Percentiles rank a stretch among this genome's conserved stretches.
Evolutionary conservation across 2,113 vertebrate species (phyloP).

Genomic region (Platichthys flesus): DNA sequence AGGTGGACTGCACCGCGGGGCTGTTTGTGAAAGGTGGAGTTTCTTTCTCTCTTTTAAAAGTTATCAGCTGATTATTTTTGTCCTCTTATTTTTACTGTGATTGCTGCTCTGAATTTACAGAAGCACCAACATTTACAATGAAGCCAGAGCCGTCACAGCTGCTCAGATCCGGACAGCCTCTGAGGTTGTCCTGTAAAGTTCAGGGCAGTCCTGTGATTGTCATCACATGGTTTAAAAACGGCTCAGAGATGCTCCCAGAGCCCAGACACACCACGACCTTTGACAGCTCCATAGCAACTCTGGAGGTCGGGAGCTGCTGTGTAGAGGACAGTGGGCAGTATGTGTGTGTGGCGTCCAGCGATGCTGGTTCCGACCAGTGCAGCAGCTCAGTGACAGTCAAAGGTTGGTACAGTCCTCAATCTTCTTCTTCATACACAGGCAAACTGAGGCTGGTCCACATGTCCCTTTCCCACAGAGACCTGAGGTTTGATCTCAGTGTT

Average conservation of each 20-base stretch:
- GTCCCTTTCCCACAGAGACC: neutral
- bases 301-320: conserved; percentile 80
- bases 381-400: conserved; percentile 88
- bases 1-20: conserved; percentile 86
- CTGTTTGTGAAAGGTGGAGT: conserved; percentile 95
- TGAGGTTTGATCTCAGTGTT: too few species aligned
- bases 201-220: conserved; percentile 89
- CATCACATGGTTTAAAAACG: conserved; percentile 90
- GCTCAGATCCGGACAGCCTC: conserved; percentile 85
- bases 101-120: conserved; percentile 82
- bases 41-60: conserved; percentile 59
- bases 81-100: conserved; percentile 16
- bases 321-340: conserved; percentile 91
- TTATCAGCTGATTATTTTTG: neutral
- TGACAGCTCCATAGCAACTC: conserved; percentile 82
- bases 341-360: conserved; percentile 89
- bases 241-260: conserved; percentile 86
- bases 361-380: conserved; percentile 91
- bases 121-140: conserved; percentile 89
- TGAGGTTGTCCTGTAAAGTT: conserved; percentile 90
- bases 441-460: conserved; percentile 48
- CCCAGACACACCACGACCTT: conserved; percentile 85
- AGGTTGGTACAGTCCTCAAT: conserved; percentile 83
- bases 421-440: neutral
- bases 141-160: conserved; percentile 88